Percentiles rank a stretch among this genome's conserved stretches.
These are phyloP conservation scores for Drosophila anceps DNA, from an alignment of 2,888 invertebrate genomes.

Conservation along the genomic window DNA sequence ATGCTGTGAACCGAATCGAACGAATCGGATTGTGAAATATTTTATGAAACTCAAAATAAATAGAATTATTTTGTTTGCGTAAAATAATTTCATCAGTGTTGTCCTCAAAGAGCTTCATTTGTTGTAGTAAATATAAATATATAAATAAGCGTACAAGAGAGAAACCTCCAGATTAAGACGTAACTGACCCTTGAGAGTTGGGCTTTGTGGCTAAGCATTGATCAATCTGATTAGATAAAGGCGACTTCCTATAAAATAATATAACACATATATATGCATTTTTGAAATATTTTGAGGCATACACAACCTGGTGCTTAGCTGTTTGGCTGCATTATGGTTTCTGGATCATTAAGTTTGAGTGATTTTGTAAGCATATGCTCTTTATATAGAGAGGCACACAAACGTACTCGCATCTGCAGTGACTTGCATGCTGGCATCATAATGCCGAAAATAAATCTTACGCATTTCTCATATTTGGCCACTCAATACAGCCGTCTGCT, in stretches of 20 bases:
- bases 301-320: slow-evolving; percentile 18
- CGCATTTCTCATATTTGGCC: slow-evolving; percentile 50
- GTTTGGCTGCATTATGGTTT: slow-evolving; percentile 31
- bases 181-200: too few species aligned
- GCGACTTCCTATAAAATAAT: neutral
- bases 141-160: neutral
- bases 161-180: neutral
- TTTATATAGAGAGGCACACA: slow-evolving; percentile 7
- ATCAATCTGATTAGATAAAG: neutral
- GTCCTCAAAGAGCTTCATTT: neutral
- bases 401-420: neutral
- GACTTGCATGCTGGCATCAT: slow-evolving; percentile 56
- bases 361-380: neutral
- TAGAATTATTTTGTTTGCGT: neutral
- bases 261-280: neutral
- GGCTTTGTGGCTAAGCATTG: neutral
- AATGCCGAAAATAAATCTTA: slow-evolving; percentile 68
- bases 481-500: slow-evolving; percentile 37
- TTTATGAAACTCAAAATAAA: neutral
- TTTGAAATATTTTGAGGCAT: neutral
- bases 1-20: neutral
- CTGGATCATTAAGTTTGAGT: slow-evolving; percentile 51
- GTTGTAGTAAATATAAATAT: neutral
- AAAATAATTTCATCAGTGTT: neutral
- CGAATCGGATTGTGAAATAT: neutral